These are phyloP conservation scores for Tinea semifulvella DNA, from an alignment of 2,888 invertebrate genomes.

Conservation along the genomic window DNA sequence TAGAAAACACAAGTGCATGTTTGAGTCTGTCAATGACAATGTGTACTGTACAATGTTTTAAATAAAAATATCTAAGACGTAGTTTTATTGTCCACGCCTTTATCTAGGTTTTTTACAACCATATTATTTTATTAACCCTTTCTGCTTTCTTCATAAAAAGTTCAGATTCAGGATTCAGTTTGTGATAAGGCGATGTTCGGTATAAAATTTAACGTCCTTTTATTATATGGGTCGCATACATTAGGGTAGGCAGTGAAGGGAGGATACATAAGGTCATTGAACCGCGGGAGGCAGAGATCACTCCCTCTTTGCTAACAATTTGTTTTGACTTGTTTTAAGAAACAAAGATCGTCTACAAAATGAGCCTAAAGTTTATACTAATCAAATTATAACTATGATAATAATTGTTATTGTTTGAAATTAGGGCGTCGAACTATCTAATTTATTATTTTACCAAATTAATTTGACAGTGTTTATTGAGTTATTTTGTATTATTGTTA, in stretches of 20 bases:
- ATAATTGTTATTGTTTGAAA: conserved; percentile 7
- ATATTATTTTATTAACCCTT: background rate
- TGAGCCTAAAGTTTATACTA: too few relatives aligned
- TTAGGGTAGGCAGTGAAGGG: conserved; percentile 29
- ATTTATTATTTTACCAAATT: too few relatives aligned
- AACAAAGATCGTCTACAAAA: too few relatives aligned
- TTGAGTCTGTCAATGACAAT: too few relatives aligned
- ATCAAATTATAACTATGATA: background rate
- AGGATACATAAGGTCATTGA: conserved; percentile 33
- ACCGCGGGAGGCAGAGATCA: conserved; percentile 27
- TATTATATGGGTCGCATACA: conserved; percentile 29
- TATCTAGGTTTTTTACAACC: too few relatives aligned
- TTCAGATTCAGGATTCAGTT: conserved; percentile 1
- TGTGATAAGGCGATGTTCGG: conserved; percentile 12
- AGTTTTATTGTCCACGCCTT: too few relatives aligned
- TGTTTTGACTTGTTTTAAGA: conserved; percentile 29
- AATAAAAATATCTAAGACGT: too few relatives aligned
- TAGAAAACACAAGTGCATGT: too few relatives aligned
- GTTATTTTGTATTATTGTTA: too few relatives aligned
- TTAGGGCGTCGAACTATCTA: too few relatives aligned
- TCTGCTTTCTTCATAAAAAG: conserved; percentile 12
- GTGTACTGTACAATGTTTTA: too few relatives aligned
- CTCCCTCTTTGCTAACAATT: conserved; percentile 34
- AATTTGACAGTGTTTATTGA: background rate
- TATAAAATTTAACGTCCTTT: conserved; percentile 21